Evolutionary conservation across 2,888 invertebrate species (phyloP), one percentile per base, ranked within the genome.

Genomic region (Oeneis ivallda): DNA sequence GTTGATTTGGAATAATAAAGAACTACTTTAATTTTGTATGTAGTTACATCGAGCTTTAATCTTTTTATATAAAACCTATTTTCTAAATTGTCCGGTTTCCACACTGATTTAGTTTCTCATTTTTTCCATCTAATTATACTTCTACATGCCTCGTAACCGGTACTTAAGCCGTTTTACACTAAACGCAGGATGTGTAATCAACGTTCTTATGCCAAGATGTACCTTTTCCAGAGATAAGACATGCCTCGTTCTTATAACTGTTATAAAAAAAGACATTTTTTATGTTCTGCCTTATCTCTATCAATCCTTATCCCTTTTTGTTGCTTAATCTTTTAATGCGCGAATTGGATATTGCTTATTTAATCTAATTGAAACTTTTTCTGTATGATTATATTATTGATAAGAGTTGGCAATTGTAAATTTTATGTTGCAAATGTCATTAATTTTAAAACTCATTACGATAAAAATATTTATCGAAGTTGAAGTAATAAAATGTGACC

Each of bases 71-170:
- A 19, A 13, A 37, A 37, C 7, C 13, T 26, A 11, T 11, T 19
- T 50, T 50, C 13, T 26, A 19, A 13, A 15, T 19, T 19, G 26
- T 26, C 17, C 41, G 41, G 5, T 13, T 17, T 19, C 19, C 13
- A 19, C 39, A 41, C 41, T 13, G 19, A 39, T 53, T 62, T 49
- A 62, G 43, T 49, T 56, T 57, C 45, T 63, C 41, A 49, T 74
- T 74, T 75, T 73, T 74, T 72, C 75, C 73, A 72, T 75, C 72
- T 73, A 67, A 63, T 67, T 66, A 71, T 74, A 73, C 74, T 72
- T 68, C 71, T 70, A 70, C 75, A 68, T 72, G 73, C 67, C 45
- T 64, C 53, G 54, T 63, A 61, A 73, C 75, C 68, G 70, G 72
- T 69, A 61, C 63, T 67, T 70, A 66, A 65, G 70, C 72, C 59